Conservation (phyloP, 1,140 invertebrate genomes). For the Drosophila prosaltans region DNA sequence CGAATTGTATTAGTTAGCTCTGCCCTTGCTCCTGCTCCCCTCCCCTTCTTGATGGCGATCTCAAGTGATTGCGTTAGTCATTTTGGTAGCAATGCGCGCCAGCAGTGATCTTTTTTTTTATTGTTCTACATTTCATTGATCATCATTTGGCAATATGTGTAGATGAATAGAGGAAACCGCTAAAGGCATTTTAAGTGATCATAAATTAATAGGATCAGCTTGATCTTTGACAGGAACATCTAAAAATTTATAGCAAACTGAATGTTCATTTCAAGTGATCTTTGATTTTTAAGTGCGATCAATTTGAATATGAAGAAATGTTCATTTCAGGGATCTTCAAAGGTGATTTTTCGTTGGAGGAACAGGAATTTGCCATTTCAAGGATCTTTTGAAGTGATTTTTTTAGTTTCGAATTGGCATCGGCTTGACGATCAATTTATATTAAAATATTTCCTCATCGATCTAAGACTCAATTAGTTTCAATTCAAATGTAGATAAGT, state of each 20-base stretch:
- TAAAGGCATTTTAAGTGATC: conserved; percentile 34
- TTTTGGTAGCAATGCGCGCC: conserved; percentile 16
- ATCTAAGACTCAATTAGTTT: too few species aligned
- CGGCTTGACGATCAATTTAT: too few species aligned
- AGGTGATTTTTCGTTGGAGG: too few species aligned
- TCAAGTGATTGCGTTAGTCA: conserved; percentile 52
- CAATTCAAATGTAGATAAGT: too few species aligned
- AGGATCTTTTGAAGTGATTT: too few species aligned
- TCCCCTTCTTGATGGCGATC: conserved; percentile 25
- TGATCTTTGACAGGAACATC: neutral
- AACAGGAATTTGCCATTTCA: too few species aligned
- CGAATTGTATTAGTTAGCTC: conserved; percentile 42
- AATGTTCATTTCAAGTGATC: too few species aligned
- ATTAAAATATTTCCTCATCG: too few species aligned
- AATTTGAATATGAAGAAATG: too few species aligned
- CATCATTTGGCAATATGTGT: neutral
- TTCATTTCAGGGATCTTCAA: too few species aligned
- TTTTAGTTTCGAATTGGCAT: too few species aligned
- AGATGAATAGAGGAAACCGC: conserved; percentile 25
- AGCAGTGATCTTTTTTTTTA: conserved; percentile 25
- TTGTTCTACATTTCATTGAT: conserved; percentile 36
- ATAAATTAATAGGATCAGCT: conserved; percentile 13
- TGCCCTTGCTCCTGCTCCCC: conserved; percentile 30
- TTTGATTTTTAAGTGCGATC: too few species aligned
- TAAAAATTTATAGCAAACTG: neutral